Evolutionary conservation across 2,113 vertebrate genomes (phyloP).

Genomic region (Laticauda colubrina): DNA sequence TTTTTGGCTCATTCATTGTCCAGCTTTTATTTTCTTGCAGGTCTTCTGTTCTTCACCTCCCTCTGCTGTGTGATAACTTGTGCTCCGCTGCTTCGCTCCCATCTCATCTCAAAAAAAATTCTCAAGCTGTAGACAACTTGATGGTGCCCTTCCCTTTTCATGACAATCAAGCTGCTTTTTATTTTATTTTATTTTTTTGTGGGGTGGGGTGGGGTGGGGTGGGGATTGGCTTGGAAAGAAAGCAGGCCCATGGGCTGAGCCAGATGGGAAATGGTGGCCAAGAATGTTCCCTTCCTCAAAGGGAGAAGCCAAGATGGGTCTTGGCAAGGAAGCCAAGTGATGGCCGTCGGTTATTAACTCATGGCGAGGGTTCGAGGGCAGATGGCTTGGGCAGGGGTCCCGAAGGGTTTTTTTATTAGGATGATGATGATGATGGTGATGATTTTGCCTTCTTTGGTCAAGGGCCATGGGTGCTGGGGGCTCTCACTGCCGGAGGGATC

Average conservation of each 20-base stretch:
- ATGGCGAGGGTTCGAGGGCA: not conserved
- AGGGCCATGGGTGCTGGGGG: not conserved
- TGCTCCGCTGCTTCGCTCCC: constrained; percentile 88
- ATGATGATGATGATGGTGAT: not conserved
- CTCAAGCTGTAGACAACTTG: constrained; percentile 78
- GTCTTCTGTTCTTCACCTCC: constrained; percentile 86
- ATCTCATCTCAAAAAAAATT: constrained; percentile 85
- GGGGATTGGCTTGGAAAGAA: constrained; percentile 36
- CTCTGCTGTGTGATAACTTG: constrained; percentile 84
- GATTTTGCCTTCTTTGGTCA: not conserved
- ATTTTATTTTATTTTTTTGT: constrained; percentile 16
- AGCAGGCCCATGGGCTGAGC: constrained; percentile 56
- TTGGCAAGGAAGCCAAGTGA: not conserved
- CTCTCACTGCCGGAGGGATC: not conserved
- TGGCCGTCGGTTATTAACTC: not conserved
- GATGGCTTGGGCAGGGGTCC: constrained; percentile 30
- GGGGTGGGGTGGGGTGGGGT: too few species aligned
- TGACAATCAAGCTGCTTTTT: constrained; percentile 72
- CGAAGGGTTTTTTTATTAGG: not conserved
- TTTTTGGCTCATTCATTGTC: constrained; percentile 75
- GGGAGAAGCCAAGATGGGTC: constrained; percentile 22
- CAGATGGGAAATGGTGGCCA: constrained; percentile 60
- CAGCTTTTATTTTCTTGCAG: constrained; percentile 91
- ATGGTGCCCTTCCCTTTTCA: constrained; percentile 73
- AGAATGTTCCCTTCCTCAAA: constrained; percentile 37